phyloP scores from a whole-genome alignment of 2,888 invertebrate species.

The Sympetrum striolatum region DNA sequence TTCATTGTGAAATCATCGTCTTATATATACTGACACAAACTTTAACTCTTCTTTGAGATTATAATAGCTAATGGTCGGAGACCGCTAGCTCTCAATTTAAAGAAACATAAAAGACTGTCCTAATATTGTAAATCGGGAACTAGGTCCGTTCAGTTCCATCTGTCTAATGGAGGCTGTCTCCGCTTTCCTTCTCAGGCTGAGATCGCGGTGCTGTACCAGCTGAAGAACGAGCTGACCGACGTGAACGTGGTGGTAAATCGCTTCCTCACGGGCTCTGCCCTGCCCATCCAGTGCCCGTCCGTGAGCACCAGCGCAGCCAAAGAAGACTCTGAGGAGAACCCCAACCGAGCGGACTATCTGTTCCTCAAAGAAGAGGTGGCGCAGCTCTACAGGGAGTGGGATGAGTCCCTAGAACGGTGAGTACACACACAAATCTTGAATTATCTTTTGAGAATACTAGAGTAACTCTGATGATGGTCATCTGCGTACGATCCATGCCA shows the following conservation, averaged over 20 bases:
- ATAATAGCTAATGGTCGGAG: no score
- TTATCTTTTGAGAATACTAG: no score
- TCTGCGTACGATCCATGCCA: no score
- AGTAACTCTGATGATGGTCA: no score
- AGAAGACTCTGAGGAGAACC: slow-evolving; percentile 46
- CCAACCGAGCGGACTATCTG: slow-evolving; percentile 56
- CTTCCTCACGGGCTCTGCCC: slow-evolving; percentile 64
- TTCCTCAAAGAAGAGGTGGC: slow-evolving; percentile 71
- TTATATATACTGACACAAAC: no score
- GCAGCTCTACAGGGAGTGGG: slow-evolving; percentile 73
- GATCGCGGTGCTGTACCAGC: slow-evolving; percentile 66
- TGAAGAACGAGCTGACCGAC: slow-evolving; percentile 63
- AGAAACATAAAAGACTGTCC: no score
- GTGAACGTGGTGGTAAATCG: slow-evolving; percentile 68
- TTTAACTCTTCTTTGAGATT: no score
- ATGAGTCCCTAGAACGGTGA: slow-evolving; percentile 74
- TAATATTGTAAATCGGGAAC: no score
- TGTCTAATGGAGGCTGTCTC: no score
- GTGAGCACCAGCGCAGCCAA: slow-evolving; percentile 48
- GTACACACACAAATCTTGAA: slow-evolving; percentile 51
- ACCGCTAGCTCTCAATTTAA: no score
- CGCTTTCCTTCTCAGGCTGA: slow-evolving; percentile 62
- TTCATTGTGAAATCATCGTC: no score
- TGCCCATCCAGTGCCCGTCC: slow-evolving; percentile 56
- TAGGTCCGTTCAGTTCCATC: no score